These are phyloP conservation scores for Myocastor coypus DNA, from an alignment of 2,113 vertebrate genomes.

Conservation along the genomic window DNA sequence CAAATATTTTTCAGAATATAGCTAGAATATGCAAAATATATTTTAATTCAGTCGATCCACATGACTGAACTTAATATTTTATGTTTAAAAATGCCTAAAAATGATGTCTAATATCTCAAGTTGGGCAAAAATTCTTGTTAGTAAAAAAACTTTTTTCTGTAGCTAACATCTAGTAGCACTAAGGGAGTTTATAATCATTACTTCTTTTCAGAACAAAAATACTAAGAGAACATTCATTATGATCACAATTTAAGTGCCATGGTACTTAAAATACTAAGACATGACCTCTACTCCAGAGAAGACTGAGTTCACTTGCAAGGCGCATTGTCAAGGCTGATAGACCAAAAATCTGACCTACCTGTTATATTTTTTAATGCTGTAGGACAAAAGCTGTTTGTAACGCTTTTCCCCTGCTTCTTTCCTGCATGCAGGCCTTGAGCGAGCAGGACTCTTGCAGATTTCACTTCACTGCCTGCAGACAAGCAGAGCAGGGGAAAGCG, in stretches of 20 bases:
- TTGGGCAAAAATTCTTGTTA: constrained; percentile 24
- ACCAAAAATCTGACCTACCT: constrained; percentile 87
- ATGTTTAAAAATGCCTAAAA: constrained; percentile 47
- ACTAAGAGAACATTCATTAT: constrained; percentile 30
- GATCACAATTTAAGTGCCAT: constrained; percentile 55
- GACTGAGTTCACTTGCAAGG: constrained; percentile 56
- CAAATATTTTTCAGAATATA: constrained; percentile 49
- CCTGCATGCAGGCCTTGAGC: constrained; percentile 81
- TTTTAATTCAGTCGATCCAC: constrained; percentile 49
- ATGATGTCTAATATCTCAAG: constrained; percentile 34
- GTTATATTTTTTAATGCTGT: constrained; percentile 80
- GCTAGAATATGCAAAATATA: not conserved
- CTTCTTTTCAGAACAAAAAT: constrained; percentile 56
- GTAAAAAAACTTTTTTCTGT: constrained; percentile 51
- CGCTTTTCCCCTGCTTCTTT: constrained; percentile 82
- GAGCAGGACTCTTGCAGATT: constrained; percentile 81
- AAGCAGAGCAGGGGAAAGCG: constrained; percentile 83
- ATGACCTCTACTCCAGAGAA: constrained; percentile 40
- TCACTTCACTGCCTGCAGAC: constrained; percentile 83
- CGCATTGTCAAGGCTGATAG: constrained; percentile 87
- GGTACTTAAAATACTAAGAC: not conserved
- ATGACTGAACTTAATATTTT: constrained; percentile 27
- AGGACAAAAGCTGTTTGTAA: constrained; percentile 81
- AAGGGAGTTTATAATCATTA: not conserved
- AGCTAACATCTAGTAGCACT: not conserved